These are phyloP conservation scores for Itoplectis maculator DNA, from an alignment of 2,888 invertebrate species.

Conservation along the genomic window DNA sequence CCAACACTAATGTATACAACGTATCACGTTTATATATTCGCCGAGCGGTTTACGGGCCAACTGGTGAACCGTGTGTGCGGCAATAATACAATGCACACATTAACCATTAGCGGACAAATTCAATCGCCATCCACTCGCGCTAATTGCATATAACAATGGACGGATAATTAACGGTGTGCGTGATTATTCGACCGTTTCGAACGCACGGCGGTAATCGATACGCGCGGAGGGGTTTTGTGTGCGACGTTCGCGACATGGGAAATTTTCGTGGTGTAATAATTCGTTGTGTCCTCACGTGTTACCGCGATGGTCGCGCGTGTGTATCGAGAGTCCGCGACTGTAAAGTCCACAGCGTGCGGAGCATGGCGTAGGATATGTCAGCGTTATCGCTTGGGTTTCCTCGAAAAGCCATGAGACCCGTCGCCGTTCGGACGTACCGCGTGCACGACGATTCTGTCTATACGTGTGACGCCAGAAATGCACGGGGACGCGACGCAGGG, in stretches of 20 bases:
- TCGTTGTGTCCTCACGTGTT: neutral
- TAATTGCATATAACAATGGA: conserved; percentile 20
- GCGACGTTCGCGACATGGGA: neutral
- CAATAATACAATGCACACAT: conserved; percentile 15
- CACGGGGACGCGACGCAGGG: neutral
- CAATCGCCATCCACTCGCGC: neutral
- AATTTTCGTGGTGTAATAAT: too few relatives aligned
- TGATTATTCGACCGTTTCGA: neutral
- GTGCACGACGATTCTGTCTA: conserved; percentile 26
- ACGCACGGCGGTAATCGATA: conserved; percentile 1
- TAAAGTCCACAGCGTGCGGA: neutral
- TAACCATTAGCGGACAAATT: conserved; percentile 11
- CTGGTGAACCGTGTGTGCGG: neutral
- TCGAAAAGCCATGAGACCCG: conserved; percentile 18
- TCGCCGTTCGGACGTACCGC: conserved; percentile 2
- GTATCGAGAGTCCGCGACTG: neutral
- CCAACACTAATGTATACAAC: neutral
- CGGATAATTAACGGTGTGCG: conserved; percentile 9
- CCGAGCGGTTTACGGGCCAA: neutral
- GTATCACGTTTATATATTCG: neutral
- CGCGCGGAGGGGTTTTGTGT: neutral
- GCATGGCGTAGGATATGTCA: neutral
- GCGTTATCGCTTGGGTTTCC: neutral
- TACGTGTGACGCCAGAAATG: conserved; percentile 6
- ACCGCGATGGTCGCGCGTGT: neutral